phyloP scores from a whole-genome alignment of 2,888 invertebrate genomes.

The Drosophila greeni region DNA sequence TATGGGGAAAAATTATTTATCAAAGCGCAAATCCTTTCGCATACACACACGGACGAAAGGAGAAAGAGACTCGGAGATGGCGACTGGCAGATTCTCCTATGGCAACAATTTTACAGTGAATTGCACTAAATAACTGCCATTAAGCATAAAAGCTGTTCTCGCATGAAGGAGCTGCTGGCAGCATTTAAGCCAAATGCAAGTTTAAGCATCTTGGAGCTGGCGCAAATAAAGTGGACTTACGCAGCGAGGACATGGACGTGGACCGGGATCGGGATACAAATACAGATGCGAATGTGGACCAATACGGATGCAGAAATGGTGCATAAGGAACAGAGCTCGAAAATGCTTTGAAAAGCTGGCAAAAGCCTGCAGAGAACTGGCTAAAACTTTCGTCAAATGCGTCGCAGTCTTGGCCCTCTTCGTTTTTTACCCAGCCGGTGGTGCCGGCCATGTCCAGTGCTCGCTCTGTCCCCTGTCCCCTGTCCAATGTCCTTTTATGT shows the following conservation, averaged over 20 bases:
- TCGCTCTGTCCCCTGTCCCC: slow-evolving; percentile 23
- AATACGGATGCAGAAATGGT: slow-evolving; percentile 44
- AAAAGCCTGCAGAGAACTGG: slow-evolving; percentile 43
- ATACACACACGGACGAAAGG: slow-evolving; percentile 13
- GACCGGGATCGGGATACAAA: slow-evolving; percentile 12
- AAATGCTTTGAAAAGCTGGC: slow-evolving; percentile 29
- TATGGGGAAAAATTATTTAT: slow-evolving; percentile 59
- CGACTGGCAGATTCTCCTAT: slow-evolving; percentile 52
- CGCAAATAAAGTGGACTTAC: slow-evolving; percentile 69
- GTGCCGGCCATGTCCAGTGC: slow-evolving; percentile 15
- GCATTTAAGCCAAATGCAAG: slow-evolving; percentile 72
- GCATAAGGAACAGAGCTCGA: slow-evolving; percentile 25
- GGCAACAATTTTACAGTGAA: slow-evolving; percentile 71
- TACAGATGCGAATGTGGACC: slow-evolving; percentile 30
- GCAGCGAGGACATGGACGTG: slow-evolving; percentile 34
- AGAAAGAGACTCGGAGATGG: slow-evolving; percentile 29
- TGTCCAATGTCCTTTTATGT: slow-evolving; percentile 16
- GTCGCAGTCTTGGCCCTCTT: slow-evolving; percentile 42
- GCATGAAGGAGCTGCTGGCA: slow-evolving; percentile 66
- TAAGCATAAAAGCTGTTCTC: slow-evolving; percentile 74
- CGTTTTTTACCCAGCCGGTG: slow-evolving; percentile 31
- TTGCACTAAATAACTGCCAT: slow-evolving; percentile 73
- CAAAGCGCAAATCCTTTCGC: slow-evolving; percentile 62
- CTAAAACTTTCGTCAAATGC: slow-evolving; percentile 62
- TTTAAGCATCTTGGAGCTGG: slow-evolving; percentile 61